These are phyloP conservation scores for Rotaria socialis DNA, from an alignment of 2,888 invertebrate species.

Conservation along the genomic window DNA sequence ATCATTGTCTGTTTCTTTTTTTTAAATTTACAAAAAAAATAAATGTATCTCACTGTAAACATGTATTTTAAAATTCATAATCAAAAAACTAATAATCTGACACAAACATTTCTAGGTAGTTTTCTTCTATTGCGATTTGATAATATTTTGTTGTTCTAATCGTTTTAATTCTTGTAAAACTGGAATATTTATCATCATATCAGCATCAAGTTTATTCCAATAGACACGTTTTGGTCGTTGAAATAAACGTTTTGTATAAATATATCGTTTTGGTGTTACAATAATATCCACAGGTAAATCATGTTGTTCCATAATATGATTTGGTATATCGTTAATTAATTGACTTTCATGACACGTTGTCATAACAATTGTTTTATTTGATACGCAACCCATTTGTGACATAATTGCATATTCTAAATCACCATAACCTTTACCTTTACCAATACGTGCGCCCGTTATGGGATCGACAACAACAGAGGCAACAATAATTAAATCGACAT, in stretches of 20 bases:
- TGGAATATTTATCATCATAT: background rate
- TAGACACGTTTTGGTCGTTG: conserved; percentile 36
- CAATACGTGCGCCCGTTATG: conserved; percentile 42
- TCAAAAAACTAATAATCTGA: too few relatives aligned
- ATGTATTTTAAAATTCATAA: too few relatives aligned
- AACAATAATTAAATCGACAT: conserved; percentile 41
- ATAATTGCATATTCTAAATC: conserved; percentile 45
- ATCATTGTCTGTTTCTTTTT: too few relatives aligned
- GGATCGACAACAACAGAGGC: conserved; percentile 42
- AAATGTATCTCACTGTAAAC: too few relatives aligned
- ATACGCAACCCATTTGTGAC: conserved; percentile 32
- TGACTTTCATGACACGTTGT: conserved; percentile 45
- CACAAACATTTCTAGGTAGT: too few relatives aligned
- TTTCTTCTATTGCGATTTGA: background rate
- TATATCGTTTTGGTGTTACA: conserved; percentile 43
- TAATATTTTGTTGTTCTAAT: conserved; percentile 11
- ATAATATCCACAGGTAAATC: conserved; percentile 42
- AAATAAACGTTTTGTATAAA: conserved; percentile 34
- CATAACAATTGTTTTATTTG: background rate
- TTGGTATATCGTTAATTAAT: conserved; percentile 36
- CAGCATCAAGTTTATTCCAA: conserved; percentile 35
- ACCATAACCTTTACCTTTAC: conserved; percentile 44
- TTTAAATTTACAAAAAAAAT: too few relatives aligned
- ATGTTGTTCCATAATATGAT: conserved; percentile 31
- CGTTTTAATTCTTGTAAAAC: conserved; percentile 33